Evolutionary conservation across 2,888 invertebrate genomes (phyloP).

Genomic region (Apodemia hepburni): DNA sequence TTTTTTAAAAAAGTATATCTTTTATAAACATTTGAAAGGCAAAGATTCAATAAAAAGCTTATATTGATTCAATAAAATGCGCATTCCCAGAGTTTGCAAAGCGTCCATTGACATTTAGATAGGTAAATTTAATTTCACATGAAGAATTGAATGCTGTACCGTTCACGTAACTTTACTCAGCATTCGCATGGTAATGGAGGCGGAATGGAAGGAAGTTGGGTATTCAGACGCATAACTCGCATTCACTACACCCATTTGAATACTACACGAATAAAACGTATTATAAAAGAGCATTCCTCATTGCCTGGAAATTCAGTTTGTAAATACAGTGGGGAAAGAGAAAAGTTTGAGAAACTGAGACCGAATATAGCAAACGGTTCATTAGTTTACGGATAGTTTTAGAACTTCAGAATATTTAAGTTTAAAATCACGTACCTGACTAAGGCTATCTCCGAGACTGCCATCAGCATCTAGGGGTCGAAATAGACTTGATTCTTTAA

Average conservation of each 20-base stretch:
- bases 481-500: slow-evolving; percentile 56
- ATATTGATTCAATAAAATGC: slow-evolving; percentile 12
- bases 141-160: slow-evolving; percentile 60
- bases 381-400: slow-evolving; percentile 49
- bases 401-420: slow-evolving; percentile 31
- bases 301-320: slow-evolving; percentile 41
- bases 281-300: slow-evolving; percentile 17
- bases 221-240: slow-evolving; percentile 36
- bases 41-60: not conserved
- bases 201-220: slow-evolving; percentile 40
- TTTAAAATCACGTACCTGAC: slow-evolving; percentile 57
- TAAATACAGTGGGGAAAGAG: slow-evolving; percentile 42
- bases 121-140: slow-evolving; percentile 57
- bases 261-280: slow-evolving; percentile 35
- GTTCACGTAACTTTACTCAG: slow-evolving; percentile 49
- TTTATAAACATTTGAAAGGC: not conserved
- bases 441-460: slow-evolving; percentile 72
- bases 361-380: slow-evolving; percentile 50
- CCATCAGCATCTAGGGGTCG: slow-evolving; percentile 65
- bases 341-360: slow-evolving; percentile 48
- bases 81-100: slow-evolving; percentile 34
- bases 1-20: not conserved
- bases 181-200: slow-evolving; percentile 58
- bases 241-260: slow-evolving; percentile 35
- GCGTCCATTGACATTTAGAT: slow-evolving; percentile 42